Evolutionary conservation across 2,113 vertebrate species (phyloP).

Genomic region (Corvus cornix): DNA sequence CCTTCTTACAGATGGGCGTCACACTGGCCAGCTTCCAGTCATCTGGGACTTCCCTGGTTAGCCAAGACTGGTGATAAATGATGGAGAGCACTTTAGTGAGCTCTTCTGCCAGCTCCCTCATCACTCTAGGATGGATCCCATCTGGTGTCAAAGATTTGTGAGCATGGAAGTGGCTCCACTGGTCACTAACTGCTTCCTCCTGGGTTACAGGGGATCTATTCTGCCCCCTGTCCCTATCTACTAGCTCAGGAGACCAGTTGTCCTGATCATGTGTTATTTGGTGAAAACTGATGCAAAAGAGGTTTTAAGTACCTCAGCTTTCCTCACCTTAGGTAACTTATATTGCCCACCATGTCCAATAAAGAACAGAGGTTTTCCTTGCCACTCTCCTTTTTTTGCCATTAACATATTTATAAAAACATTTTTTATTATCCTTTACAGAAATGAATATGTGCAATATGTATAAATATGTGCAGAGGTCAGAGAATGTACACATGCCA

Average conservation of each 20-base stretch:
- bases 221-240: neutral
- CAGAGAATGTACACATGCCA: neutral
- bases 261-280: neutral
- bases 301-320: neutral
- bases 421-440: neutral
- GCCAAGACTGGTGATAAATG: neutral
- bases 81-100: neutral
- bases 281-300: neutral
- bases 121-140: neutral
- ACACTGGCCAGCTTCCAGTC: too few species aligned
- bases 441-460: neutral
- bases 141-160: rapidly evolving
- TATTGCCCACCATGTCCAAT: neutral
- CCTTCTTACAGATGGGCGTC: neutral
- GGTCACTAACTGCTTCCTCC: neutral
- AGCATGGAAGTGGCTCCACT: neutral
- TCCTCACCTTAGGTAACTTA: neutral
- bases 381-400: neutral
- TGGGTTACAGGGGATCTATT: neutral
- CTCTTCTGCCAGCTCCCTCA: neutral
- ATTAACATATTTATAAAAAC: neutral
- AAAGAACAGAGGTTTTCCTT: neutral
- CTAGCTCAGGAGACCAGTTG: neutral
- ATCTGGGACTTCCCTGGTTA: neutral
- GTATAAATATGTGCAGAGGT: neutral